Conservation (phyloP, 2,888 invertebrate genomes). For the Oegoconia quadripuncta region DNA sequence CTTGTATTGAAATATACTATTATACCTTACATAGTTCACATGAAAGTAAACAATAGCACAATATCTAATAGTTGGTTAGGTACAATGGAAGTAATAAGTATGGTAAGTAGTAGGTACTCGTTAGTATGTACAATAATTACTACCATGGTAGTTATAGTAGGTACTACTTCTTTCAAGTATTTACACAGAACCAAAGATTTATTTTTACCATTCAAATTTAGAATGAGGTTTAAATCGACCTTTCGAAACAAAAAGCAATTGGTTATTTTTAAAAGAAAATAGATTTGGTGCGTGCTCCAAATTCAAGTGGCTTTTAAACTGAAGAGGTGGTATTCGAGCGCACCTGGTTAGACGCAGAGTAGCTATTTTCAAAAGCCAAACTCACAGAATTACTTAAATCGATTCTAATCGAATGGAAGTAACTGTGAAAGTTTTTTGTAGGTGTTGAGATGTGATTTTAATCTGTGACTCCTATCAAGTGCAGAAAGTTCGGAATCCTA, state of each 20-base stretch:
- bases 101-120: too few relatives aligned
- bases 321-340: conserved; percentile 2
- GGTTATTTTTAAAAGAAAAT: conserved; percentile 22
- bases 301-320: conserved; percentile 27
- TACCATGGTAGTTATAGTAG: too few relatives aligned
- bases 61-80: too few relatives aligned
- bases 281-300: conserved; percentile 26
- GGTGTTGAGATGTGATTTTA: too few relatives aligned
- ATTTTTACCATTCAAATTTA: neutral
- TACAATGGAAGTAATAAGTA: too few relatives aligned
- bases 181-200: neutral
- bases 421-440: too few relatives aligned
- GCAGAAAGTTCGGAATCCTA: conserved; percentile 1
- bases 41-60: too few relatives aligned
- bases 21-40: too few relatives aligned
- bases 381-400: conserved; percentile 1
- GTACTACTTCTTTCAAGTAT: too few relatives aligned
- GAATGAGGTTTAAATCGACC: neutral
- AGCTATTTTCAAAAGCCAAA: neutral
- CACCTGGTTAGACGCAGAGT: conserved; percentile 11
- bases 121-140: too few relatives aligned
- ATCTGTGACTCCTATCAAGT: neutral
- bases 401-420: too few relatives aligned
- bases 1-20: too few relatives aligned
- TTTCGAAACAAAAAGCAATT: conserved; percentile 17